Conservation (phyloP, 1,140 invertebrate species). For the Thaumetopoea pityocampa region DNA sequence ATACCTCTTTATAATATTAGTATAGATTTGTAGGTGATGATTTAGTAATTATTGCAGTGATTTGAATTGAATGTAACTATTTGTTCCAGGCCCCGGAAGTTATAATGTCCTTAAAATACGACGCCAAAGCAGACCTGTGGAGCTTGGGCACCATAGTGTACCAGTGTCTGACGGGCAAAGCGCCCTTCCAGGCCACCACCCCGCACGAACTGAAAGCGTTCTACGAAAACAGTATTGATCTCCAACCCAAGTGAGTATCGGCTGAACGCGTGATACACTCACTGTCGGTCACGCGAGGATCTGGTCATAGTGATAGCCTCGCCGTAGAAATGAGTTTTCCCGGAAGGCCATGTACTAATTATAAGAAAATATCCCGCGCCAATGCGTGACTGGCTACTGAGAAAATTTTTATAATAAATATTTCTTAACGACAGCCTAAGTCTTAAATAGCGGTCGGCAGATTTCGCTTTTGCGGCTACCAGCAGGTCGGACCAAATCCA, state of each 20-base stretch:
- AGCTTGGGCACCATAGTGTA: conserved; percentile 99
- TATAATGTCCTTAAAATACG: conserved; percentile 99
- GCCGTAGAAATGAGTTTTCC: too few species aligned
- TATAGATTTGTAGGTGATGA: not conserved
- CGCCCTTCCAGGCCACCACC: conserved; percentile 98
- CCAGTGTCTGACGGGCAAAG: conserved; percentile 98
- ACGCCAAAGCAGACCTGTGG: conserved; percentile 99
- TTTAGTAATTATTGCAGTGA: conserved; percentile 3
- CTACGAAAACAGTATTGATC: conserved; percentile 97
- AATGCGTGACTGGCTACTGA: too few species aligned
- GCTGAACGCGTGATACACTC: too few species aligned
- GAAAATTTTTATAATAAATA: too few species aligned
- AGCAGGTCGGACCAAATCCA: too few species aligned
- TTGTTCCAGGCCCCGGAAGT: conserved; percentile 97
- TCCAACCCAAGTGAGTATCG: conserved; percentile 91
- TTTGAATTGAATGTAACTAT: too few species aligned
- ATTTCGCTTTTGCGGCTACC: too few species aligned
- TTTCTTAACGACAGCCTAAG: not conserved
- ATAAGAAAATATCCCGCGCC: too few species aligned
- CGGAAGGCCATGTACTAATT: too few species aligned
- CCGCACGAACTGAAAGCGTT: conserved; percentile 98
- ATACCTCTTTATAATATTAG: not conserved
- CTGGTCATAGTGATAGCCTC: too few species aligned
- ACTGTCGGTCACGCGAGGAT: too few species aligned
- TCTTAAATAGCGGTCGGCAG: not conserved